phyloP scores from a whole-genome alignment of 53 echinoderm and acorn worm species.

The Patiria pectinifera region DNA sequence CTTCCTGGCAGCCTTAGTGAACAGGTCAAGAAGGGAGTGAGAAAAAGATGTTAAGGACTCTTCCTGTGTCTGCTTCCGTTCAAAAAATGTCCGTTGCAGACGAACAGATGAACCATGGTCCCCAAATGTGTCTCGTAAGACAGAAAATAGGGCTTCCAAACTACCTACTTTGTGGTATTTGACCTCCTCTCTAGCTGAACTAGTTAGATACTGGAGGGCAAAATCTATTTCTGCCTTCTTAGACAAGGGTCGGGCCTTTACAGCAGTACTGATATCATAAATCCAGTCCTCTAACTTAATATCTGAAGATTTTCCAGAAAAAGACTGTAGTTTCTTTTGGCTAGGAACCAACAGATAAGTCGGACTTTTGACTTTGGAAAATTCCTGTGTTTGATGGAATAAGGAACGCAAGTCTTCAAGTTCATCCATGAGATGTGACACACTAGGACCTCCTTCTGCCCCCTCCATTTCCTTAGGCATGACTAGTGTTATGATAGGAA shows the following conservation, averaged over 20 bases:
- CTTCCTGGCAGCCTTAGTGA: not conserved
- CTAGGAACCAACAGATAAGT: slow-evolving; percentile 8
- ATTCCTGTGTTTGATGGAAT: not conserved
- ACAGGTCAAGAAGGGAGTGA: not conserved
- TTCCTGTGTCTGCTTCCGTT: not conserved
- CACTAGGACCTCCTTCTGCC: no score
- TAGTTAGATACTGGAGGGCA: slow-evolving; percentile 1
- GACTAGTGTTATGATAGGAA: no score
- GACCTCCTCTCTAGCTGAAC: slow-evolving; percentile 9
- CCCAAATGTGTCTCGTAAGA: not conserved
- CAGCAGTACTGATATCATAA: not conserved
- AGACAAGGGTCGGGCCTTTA: not conserved
- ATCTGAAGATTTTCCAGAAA: not conserved
- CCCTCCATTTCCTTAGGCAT: no score
- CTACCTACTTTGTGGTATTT: not conserved
- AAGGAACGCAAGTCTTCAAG: no score
- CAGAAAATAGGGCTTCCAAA: not conserved
- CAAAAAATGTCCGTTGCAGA: not conserved
- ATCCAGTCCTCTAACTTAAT: slow-evolving; percentile 24
- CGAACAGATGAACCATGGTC: not conserved
- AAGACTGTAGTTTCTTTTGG: not conserved
- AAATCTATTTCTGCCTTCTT: not conserved
- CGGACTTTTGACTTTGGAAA: not conserved
- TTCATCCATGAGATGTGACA: no score
- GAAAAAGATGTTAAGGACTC: not conserved